Base-by-base conservation (phyloP, 1,140 invertebrate genomes). In the Thaumetopoea pityocampa region DNA sequence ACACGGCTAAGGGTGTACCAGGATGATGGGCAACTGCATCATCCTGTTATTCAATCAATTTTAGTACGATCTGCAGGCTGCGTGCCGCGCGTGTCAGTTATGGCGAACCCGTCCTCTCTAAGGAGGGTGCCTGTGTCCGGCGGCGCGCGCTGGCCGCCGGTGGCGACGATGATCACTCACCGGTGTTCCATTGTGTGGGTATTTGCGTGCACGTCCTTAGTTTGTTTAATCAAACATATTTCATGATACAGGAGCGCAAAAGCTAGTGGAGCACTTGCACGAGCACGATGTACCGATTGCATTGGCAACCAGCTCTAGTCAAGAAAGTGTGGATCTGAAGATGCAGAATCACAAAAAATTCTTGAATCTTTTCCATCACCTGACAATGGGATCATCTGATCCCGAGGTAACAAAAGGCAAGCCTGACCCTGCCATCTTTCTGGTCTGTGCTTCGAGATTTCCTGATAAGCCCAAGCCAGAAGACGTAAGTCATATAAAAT, bases 391-490 rank as follows among this genome's bases (percentile, higher is more conserved):
- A 7, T 88, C 89, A 7, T 88, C 89, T 20, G 93, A 95, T 71
- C 89, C 91, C 5, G 92, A 93, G 56, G 91, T 95, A 0, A 90
- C 88, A 41, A 83, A 87, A 43, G 92, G 93, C 9, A 95, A 95
- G 86, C 94, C 94, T 8, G 87, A 87, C 19, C 94, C 94, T 0
- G 91, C 93, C 58, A 92, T 92, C 53, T 95, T 94, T 73, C 69
- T 92, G 10, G 86, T 94, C 5, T 91, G 90, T 60, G 91, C 92
- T 3, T 85, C 85, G 23, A 78, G 92, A 34, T 95, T 96, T 72
- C 58, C 84, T 16, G 85, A 88, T 45, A 86, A 83, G 46, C 90
- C 90, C 4, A 54, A 77, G 20, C 85, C 88, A 18, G 79, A 86
- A 64, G 59, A 88, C 55, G 88, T 88, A 52, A 63, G 62, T 61